phyloP scores from a whole-genome alignment of 1,140 invertebrate genomes.

The Heliconius eleuchia region DNA sequence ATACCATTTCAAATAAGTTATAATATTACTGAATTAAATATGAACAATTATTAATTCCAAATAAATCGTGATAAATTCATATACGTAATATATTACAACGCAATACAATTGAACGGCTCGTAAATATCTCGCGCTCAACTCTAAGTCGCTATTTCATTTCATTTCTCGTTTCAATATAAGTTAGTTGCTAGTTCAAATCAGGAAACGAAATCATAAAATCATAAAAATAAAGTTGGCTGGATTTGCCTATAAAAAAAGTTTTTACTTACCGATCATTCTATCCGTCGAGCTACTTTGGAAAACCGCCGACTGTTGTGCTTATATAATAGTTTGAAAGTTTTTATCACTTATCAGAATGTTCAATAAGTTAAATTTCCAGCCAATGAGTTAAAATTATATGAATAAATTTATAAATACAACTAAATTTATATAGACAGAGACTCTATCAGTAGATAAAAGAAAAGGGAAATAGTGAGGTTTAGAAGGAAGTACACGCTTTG shows the following conservation, averaged over 20 bases:
- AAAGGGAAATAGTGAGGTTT: slow-evolving; percentile 27
- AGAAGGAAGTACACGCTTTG: slow-evolving; percentile 54
- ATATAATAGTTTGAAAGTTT: slow-evolving; percentile 68
- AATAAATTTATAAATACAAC: not conserved
- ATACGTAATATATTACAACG: not conserved
- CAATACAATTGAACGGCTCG: not conserved
- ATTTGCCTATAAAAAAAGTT: slow-evolving; percentile 40
- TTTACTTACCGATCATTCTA: slow-evolving; percentile 75
- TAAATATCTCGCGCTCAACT: not conserved
- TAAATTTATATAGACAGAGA: slow-evolving; percentile 2
- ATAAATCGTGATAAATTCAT: not conserved
- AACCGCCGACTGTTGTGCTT: slow-evolving; percentile 46
- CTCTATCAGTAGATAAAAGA: slow-evolving; percentile 32
- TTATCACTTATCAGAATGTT: slow-evolving; percentile 26
- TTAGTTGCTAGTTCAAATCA: not conserved
- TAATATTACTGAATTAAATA: no score
- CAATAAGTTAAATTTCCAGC: not conserved
- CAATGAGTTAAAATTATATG: not conserved
- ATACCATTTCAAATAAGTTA: no score
- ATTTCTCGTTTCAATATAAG: not conserved
- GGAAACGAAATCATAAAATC: not conserved
- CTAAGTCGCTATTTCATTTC: not conserved
- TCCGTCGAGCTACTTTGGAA: slow-evolving; percentile 50
- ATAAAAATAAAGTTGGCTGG: not conserved
- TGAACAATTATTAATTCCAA: not conserved